A percentile compares a stretch with the other conserved stretches of the same genome.
Evolutionary conservation across 1,140 invertebrate genomes (phyloP).

Genomic region (Pseudomyrmex concolor): DNA sequence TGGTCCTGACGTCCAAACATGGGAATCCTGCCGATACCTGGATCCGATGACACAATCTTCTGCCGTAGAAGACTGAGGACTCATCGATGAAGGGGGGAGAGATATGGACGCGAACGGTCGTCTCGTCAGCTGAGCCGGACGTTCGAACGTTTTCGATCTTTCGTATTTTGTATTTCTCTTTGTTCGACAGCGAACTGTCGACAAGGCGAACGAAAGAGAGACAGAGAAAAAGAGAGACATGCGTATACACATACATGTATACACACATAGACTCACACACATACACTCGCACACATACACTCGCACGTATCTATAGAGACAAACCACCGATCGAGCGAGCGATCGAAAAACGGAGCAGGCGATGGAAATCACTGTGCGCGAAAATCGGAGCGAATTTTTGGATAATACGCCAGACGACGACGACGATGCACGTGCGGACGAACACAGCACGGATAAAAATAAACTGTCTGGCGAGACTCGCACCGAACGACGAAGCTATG

Average conservation of each 20-base stretch:
- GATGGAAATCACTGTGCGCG: constrained; percentile 2
- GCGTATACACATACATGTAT: neutral
- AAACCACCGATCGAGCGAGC: neutral
- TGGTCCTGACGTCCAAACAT: constrained; percentile 55
- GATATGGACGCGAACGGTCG: neutral
- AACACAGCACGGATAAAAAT: neutral
- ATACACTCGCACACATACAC: neutral
- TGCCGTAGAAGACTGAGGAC: neutral
- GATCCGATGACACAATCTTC: constrained; percentile 61
- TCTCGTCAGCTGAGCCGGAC: neutral
- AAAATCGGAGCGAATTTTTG: no score
- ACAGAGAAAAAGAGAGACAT: neutral
- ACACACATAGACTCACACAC: no score
- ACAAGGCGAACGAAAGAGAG: neutral
- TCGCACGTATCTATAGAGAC: constrained; percentile 47
- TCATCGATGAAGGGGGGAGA: neutral
- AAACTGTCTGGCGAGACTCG: constrained; percentile 12
- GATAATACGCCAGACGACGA: neutral
- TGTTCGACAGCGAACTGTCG: constrained; percentile 18
- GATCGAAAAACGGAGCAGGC: neutral
- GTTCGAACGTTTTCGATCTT: neutral
- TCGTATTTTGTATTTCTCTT: constrained; percentile 25
- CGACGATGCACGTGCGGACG: neutral
- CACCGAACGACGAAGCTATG: constrained; percentile 54
- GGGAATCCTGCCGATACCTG: constrained; percentile 55